These are phyloP conservation scores for Chiridota heheva DNA, from an alignment of 35 echinoderm and acorn worm genomes.

Conservation along the genomic window DNA sequence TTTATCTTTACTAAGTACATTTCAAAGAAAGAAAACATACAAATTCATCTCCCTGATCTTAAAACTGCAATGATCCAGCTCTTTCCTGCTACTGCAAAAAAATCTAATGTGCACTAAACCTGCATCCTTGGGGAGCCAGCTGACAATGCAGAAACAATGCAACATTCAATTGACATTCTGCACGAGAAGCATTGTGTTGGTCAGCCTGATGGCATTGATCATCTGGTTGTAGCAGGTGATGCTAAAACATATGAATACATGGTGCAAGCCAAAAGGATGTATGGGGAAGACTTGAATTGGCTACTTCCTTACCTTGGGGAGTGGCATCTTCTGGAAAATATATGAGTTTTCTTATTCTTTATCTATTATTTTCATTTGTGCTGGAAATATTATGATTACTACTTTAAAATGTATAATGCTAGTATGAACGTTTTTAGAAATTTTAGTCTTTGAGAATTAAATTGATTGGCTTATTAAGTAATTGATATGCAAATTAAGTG, in stretches of 20 bases:
- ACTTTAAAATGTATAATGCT: no score
- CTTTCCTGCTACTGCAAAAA: neutral
- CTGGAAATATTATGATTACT: no score
- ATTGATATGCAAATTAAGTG: no score
- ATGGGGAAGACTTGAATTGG: slow-evolving; percentile 46
- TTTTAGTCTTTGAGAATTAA: no score
- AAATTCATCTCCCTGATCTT: slow-evolving; percentile 26
- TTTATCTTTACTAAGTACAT: slow-evolving; percentile 34
- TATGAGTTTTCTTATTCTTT: no score
- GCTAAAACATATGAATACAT: slow-evolving; percentile 43
- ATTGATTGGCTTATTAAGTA: no score
- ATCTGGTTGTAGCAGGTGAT: slow-evolving; percentile 60
- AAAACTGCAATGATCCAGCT: neutral
- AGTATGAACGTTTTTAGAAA: no score
- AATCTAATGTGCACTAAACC: slow-evolving; percentile 28
- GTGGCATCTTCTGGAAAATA: slow-evolving; percentile 64
- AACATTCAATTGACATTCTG: slow-evolving; percentile 27
- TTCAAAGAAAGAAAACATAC: neutral
- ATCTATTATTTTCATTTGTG: no score
- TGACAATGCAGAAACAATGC: slow-evolving; percentile 33
- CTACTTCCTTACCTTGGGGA: slow-evolving; percentile 50
- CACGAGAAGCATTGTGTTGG: slow-evolving; percentile 40
- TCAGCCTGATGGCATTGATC: neutral
- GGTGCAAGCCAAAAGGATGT: slow-evolving; percentile 25
- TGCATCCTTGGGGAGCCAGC: slow-evolving; percentile 20